Percentiles rank a stretch among this genome's conserved stretches.
These are phyloP conservation scores for Tetanocera ferruginea DNA, from an alignment of 2,888 invertebrate genomes.

Conservation along the genomic window DNA sequence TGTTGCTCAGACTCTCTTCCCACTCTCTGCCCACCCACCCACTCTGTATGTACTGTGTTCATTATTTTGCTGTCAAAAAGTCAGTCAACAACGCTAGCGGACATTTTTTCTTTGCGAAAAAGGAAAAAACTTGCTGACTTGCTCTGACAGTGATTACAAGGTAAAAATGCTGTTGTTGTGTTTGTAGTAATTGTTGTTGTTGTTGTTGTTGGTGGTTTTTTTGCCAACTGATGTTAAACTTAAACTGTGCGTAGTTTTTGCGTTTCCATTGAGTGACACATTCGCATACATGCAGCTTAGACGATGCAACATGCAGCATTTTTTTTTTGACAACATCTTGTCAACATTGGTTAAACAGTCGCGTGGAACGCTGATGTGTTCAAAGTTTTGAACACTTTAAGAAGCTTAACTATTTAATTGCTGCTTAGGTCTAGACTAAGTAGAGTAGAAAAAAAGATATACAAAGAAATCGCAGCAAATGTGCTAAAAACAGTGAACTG, in stretches of 20 bases:
- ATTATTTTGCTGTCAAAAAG: constrained; percentile 3
- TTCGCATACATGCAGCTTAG: not conserved
- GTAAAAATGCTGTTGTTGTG: not conserved
- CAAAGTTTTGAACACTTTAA: constrained; percentile 16
- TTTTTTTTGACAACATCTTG: not conserved
- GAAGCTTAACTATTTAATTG: constrained; percentile 17
- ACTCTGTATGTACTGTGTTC: not conserved
- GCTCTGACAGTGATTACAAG: not conserved
- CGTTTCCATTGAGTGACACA: constrained; percentile 34
- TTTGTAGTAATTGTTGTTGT: constrained; percentile 15
- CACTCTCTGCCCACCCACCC: not conserved
- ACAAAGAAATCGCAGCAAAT: constrained; percentile 13
- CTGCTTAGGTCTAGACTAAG: constrained; percentile 40
- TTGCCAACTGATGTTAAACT: constrained; percentile 21
- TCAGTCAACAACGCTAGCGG: constrained; percentile 1
- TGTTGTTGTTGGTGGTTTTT: constrained; percentile 25
- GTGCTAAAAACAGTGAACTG: not conserved
- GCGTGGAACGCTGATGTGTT: not conserved
- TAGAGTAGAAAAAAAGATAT: constrained; percentile 45
- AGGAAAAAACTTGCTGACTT: not conserved
- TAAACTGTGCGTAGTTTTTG: constrained; percentile 41
- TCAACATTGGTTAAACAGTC: not conserved
- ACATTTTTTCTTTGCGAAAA: not conserved
- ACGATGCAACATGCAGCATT: not conserved
- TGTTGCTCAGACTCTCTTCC: not conserved